Evolutionary conservation across 1,140 invertebrate species (phyloP).

Genomic region (Eupeodes corollae): DNA sequence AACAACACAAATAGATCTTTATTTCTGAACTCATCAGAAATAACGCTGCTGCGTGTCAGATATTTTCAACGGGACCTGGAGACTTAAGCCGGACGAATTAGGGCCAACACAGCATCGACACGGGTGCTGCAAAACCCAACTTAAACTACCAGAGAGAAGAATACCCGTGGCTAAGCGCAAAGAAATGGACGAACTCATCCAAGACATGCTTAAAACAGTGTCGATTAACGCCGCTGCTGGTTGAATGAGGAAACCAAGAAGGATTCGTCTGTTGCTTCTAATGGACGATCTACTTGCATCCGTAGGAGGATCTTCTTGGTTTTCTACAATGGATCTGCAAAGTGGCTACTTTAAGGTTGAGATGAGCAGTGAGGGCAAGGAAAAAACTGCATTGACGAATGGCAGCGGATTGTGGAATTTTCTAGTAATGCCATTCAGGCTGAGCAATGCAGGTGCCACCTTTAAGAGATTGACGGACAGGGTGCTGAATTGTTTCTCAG

Average conservation of each 20-base stretch:
- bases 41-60: no score
- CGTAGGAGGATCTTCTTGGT: background rate
- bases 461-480: conserved; percentile 4
- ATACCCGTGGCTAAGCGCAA: background rate
- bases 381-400: conserved; percentile 1
- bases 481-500: background rate
- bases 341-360: conserved; percentile 6
- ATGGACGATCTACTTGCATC: conserved; percentile 26
- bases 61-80: background rate
- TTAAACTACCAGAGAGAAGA: background rate
- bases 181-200: background rate
- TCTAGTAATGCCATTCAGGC: conserved; percentile 4
- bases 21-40: no score
- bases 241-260: conserved; percentile 28
- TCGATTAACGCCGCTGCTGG: conserved; percentile 15
- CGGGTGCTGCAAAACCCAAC: conserved; percentile 1
- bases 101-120: conserved; percentile 9
- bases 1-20: no score
- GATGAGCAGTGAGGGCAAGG: background rate
- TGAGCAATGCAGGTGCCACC: conserved; percentile 1
- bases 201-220: background rate
- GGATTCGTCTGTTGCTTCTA: conserved; percentile 38
- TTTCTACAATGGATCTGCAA: conserved; percentile 3
- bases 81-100: background rate
- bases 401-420: conserved; percentile 3